Conservation (phyloP, 2,113 vertebrate genomes). For the Clarias batrachus region DNA sequence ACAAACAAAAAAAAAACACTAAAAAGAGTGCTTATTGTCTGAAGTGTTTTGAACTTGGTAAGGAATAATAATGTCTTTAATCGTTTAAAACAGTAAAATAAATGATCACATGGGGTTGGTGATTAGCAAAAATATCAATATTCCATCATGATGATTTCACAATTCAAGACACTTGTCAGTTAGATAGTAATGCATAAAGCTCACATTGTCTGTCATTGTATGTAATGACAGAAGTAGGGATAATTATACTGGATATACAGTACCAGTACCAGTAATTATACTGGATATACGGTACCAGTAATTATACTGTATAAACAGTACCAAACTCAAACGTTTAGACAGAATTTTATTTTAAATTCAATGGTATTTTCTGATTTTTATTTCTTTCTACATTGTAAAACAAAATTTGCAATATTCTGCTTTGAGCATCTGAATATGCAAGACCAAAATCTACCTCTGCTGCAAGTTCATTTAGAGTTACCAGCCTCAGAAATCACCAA, state of each 20-base stretch:
- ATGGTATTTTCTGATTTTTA: too few species aligned
- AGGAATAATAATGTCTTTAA: neutral
- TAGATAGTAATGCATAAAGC: neutral
- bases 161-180: neutral
- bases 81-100: neutral
- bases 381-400: too few species aligned
- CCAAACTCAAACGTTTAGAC: too few species aligned
- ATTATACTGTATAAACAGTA: neutral
- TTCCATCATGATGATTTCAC: neutral
- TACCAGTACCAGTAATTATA: neutral
- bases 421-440: too few species aligned
- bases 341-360: too few species aligned
- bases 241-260: neutral
- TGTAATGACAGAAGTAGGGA: neutral
- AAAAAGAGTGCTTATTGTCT: neutral
- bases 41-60: neutral
- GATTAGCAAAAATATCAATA: neutral
- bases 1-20: too few species aligned
- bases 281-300: neutral
- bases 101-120: neutral
- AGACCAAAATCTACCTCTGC: too few species aligned
- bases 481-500: too few species aligned
- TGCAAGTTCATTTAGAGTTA: too few species aligned
- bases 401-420: too few species aligned
- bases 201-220: neutral